These are phyloP conservation scores for Oedothorax gibbosus DNA, from an alignment of 1,140 invertebrate species.

Conservation along the genomic window DNA sequence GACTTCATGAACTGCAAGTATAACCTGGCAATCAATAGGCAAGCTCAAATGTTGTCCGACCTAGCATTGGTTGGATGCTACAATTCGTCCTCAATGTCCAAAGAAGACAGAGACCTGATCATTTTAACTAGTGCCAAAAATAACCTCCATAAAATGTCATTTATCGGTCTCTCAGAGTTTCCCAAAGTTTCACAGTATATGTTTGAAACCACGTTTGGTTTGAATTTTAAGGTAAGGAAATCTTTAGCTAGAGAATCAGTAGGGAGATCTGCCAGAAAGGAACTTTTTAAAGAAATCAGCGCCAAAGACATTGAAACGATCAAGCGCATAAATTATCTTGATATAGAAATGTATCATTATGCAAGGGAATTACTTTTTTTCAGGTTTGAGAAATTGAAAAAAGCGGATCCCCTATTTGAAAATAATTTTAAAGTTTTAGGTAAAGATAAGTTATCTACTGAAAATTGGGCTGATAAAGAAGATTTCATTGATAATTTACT, in stretches of 20 bases:
- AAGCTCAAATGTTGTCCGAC: constrained; percentile 69
- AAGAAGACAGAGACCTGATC: constrained; percentile 63
- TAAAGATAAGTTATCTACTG: constrained; percentile 39
- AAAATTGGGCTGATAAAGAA: constrained; percentile 62
- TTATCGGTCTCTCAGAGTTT: constrained; percentile 69
- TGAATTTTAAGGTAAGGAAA: constrained; percentile 64
- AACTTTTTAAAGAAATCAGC: constrained; percentile 61
- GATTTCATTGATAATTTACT: constrained; percentile 58
- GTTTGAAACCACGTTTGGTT: constrained; percentile 69
- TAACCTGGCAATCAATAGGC: constrained; percentile 69
- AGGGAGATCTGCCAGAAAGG: constrained; percentile 52
- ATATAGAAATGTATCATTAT: constrained; percentile 69
- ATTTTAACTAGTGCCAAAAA: constrained; percentile 69
- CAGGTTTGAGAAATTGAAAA: constrained; percentile 76
- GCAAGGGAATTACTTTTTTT: constrained; percentile 69
- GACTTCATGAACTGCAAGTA: constrained; percentile 68
- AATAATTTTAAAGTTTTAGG: constrained; percentile 69
- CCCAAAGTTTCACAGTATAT: constrained; percentile 67
- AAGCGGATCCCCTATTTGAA: constrained; percentile 82
- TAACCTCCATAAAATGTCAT: constrained; percentile 68
- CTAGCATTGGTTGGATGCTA: constrained; percentile 69
- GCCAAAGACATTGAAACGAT: constrained; percentile 64
- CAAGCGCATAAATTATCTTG: constrained; percentile 66
- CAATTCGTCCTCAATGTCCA: constrained; percentile 65
- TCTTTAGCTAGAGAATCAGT: constrained; percentile 18